Conservation (phyloP, 2,113 vertebrate species). For the Prinia subflava region DNA sequence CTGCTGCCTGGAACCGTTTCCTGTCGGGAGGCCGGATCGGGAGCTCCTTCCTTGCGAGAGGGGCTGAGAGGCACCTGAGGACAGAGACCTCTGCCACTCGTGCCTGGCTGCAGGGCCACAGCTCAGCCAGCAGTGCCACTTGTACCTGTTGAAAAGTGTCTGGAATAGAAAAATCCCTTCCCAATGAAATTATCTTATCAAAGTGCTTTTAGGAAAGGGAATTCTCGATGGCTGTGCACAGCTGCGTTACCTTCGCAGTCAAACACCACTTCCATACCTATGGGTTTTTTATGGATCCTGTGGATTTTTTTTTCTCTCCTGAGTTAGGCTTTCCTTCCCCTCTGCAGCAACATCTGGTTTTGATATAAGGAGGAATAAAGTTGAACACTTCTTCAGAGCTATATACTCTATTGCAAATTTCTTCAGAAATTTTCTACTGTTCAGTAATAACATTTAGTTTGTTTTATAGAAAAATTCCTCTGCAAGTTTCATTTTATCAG, state of each 20-base stretch:
- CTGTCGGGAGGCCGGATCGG: accelerated
- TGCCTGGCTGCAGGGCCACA: background rate
- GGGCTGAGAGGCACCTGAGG: background rate
- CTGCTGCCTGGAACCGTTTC: background rate
- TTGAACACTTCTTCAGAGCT: constrained; percentile 7
- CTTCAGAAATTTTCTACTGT: background rate
- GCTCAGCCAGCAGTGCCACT: background rate
- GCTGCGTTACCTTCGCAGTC: background rate
- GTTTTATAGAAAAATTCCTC: background rate
- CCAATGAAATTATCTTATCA: background rate
- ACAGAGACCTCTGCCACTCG: background rate
- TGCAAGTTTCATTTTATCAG: background rate
- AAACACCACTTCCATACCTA: background rate
- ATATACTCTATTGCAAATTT: background rate
- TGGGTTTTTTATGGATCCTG: background rate
- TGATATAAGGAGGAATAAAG: background rate
- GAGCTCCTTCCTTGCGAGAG: background rate
- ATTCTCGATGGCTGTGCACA: background rate
- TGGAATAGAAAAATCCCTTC: background rate
- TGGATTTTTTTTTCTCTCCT: background rate
- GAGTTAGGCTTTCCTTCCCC: background rate
- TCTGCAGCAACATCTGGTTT: background rate
- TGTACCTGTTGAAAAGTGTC: background rate
- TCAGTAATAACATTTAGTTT: background rate
- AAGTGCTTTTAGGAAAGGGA: background rate